Base-by-base conservation (phyloP, 2,888 invertebrate species). In the Minunthozetes semirufus region DNA sequence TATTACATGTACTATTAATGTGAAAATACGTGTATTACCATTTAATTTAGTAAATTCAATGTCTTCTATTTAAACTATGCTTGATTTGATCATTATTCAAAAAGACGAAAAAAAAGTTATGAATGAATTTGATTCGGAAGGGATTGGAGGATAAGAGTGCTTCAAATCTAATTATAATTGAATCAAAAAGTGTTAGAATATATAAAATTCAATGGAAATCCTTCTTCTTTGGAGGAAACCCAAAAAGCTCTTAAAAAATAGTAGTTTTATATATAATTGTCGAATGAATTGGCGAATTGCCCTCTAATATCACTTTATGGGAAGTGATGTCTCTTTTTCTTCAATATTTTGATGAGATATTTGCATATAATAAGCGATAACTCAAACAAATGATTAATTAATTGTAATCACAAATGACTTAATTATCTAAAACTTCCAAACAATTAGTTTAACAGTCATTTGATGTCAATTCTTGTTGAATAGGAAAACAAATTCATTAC, bases 111-210 rank as follows among this genome's bases (percentile, higher is more conserved):
- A 1, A 42, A 33, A 33, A 33, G 9, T 33, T 42, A 42, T 42
- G 42, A 42, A 13, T 42, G 42, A 42, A 42, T 42, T 33, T 9
- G 33, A 33, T 33, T 4, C 42, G 42, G n/a, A 50, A 50, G 19
- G n/a, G 5, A n/a, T n/a, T 50, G 19, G n/a, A n/a, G n/a, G n/a
- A 50, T 42, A 50, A n/a, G 19, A 50, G n/a, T 50, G 19, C 3
- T 50, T 50, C 50, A 50, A 50, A 50, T 50, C 50, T 50, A 59
- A 59, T 63, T 33, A 33, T 33, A 63, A 33, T 33, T 63, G 33
- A 38, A 63, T 63, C 17, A 63, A 63, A 42, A 63, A 22, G 25
- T 63, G 59, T 59, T 27, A 15, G 11, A 59, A 59, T 63, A 19
- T 29, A 38, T 33, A n/a, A 33, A 63, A 38, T 63, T 63, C 29